phyloP scores from a whole-genome alignment of 2,797 vertebrate species.

The Emydoidea blandingii region DNA sequence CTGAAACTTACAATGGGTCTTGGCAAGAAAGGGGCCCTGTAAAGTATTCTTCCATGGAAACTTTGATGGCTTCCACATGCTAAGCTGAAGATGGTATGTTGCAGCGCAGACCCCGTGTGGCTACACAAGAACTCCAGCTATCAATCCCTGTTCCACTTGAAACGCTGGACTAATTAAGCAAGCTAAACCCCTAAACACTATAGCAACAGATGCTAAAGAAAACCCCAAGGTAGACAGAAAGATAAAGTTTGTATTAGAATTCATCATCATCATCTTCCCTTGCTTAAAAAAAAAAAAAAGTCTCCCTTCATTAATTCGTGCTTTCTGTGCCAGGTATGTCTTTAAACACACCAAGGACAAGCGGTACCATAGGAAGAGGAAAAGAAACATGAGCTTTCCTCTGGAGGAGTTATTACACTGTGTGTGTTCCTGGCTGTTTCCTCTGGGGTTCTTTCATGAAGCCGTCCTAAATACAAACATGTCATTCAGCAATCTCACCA shows the following conservation, averaged over 20 bases:
- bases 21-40: not conserved
- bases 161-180: not conserved
- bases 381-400: conserved; percentile 30
- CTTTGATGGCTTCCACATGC: not conserved
- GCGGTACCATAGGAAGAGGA: conserved; percentile 31
- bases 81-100: not conserved
- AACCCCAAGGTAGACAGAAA: not conserved
- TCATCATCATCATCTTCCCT: conserved; percentile 12
- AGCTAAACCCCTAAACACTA: not conserved
- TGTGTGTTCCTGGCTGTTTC: not conserved
- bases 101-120: not conserved
- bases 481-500: conserved; percentile 39
- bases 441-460: conserved; percentile 57
- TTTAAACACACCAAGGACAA: conserved; percentile 31
- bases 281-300: not conserved
- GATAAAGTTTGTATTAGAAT: not conserved
- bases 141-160: not conserved
- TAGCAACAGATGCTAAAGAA: not conserved
- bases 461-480: not conserved
- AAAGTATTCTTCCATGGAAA: not conserved
- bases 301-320: not conserved
- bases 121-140: not conserved
- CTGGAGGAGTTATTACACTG: conserved; percentile 32
- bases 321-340: not conserved
- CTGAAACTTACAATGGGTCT: not conserved